Percentiles rank a stretch among this genome's conserved stretches.
phyloP scores from a whole-genome alignment of 2,797 vertebrate genomes.

The Gadopsis marmoratus region DNA sequence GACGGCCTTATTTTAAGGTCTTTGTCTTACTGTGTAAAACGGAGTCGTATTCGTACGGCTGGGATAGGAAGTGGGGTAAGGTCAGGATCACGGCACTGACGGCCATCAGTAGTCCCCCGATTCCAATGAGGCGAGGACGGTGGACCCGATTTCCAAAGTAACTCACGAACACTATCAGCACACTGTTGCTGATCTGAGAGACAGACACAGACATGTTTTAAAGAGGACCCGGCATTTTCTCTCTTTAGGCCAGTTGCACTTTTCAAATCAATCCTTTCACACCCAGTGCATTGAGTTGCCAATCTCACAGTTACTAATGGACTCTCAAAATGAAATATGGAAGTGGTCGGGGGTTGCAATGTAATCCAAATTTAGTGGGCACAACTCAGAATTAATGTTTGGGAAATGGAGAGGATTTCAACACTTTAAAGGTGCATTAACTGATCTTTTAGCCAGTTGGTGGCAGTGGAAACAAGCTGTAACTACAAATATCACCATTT shows the following conservation, averaged over 20 bases:
- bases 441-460: not conserved
- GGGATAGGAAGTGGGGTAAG: constrained; percentile 94
- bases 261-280: constrained; percentile 8
- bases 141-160: constrained; percentile 95
- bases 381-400: not conserved
- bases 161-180: constrained; percentile 96
- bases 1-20: not conserved
- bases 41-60: constrained; percentile 84
- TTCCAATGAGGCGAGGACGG: constrained; percentile 91
- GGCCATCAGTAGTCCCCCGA: constrained; percentile 92
- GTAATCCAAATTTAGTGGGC: not conserved
- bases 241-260: not conserved
- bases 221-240: not conserved
- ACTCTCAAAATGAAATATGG: constrained; percentile 11
- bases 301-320: not conserved
- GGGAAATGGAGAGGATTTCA: not conserved
- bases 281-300: not conserved
- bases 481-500: not conserved
- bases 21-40: constrained; percentile 83
- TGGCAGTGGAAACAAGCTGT: not conserved
- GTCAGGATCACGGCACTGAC: constrained; percentile 91
- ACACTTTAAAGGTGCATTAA: not conserved
- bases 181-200: constrained; percentile 91
- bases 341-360: not conserved
- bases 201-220: constrained; percentile 23